Evolutionary conservation across 2,888 invertebrate genomes (phyloP).

Genomic region (Cerastis rubricosa): DNA sequence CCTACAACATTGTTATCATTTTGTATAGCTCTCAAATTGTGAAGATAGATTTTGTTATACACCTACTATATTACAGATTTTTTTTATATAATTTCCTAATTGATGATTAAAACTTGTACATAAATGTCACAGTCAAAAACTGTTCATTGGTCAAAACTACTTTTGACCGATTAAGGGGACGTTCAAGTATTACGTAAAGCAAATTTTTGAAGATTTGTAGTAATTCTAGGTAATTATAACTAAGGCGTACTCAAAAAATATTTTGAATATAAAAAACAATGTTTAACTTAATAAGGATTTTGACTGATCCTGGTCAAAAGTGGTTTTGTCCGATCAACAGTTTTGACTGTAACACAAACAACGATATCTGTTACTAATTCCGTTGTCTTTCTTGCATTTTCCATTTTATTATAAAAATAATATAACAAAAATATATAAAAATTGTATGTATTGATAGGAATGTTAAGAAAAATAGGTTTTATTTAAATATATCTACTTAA

Average conservation of each 20-base stretch:
- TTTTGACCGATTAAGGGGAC: no score
- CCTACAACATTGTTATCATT: slow-evolving; percentile 22
- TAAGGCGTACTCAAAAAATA: no score
- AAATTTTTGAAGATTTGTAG: no score
- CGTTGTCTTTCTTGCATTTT: slow-evolving; percentile 6
- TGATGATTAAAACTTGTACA: slow-evolving; percentile 32
- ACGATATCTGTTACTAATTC: not conserved
- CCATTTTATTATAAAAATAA: slow-evolving; percentile 23
- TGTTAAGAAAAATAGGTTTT: slow-evolving; percentile 40
- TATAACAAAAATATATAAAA: slow-evolving; percentile 38
- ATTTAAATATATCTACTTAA: slow-evolving; percentile 42
- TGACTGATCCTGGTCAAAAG: no score
- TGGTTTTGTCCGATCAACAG: no score
- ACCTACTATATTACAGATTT: not conserved
- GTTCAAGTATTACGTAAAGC: no score
- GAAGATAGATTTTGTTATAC: not conserved
- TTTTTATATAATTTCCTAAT: slow-evolving; percentile 29
- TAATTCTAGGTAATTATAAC: no score
- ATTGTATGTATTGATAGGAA: slow-evolving; percentile 38
- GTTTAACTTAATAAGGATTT: no score
- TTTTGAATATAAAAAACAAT: no score
- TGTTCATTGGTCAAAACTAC: no score
- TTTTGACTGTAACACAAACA: not conserved
- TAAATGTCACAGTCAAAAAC: not conserved
- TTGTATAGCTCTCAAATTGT: slow-evolving; percentile 30